Evolutionary conservation across 2,797 vertebrate species (phyloP).

Genomic region (Chrosomus eos): DNA sequence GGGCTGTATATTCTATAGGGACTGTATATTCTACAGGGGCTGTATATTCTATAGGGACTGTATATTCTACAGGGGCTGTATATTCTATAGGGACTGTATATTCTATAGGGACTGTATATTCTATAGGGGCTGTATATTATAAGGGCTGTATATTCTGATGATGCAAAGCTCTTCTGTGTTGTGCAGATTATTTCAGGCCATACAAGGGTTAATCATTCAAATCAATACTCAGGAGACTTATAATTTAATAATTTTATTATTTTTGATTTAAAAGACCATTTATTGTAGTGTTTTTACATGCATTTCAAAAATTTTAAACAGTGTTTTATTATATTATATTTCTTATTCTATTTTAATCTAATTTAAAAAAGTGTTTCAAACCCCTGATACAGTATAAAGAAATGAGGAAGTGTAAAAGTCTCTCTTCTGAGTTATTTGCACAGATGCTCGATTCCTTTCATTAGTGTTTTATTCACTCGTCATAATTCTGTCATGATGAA

Average conservation of each 20-base stretch:
- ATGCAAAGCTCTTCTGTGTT: neutral
- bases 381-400: neutral
- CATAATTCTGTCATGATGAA: neutral
- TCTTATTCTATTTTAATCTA: neutral
- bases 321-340: neutral
- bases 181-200: neutral
- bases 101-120: too few species aligned
- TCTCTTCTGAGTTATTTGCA: neutral
- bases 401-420: neutral
- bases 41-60: too few species aligned
- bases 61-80: too few species aligned
- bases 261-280: neutral
- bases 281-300: conserved; percentile 7
- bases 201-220: neutral
- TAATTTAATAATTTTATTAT: neutral
- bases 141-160: neutral
- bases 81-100: too few species aligned
- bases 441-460: neutral
- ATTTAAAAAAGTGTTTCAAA: neutral
- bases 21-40: too few species aligned
- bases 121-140: too few species aligned
- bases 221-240: neutral
- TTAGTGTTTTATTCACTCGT: neutral
- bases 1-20: too few species aligned
- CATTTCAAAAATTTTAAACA: neutral